Percentiles rank a stretch among this genome's conserved stretches.
These are phyloP conservation scores for Aphidius gifuensis DNA, from an alignment of 1,140 invertebrate species.

Conservation along the genomic window DNA sequence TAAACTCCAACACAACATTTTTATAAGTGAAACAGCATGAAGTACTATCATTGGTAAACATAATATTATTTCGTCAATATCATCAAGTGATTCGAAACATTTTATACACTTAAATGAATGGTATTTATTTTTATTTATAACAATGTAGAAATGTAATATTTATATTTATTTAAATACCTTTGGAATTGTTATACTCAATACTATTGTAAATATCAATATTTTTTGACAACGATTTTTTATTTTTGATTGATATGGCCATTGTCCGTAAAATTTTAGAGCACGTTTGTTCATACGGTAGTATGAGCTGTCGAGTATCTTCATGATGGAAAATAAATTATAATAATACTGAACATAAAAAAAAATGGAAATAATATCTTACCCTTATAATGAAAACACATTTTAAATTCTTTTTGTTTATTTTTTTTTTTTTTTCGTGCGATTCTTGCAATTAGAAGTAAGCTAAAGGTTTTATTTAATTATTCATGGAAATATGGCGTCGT, in stretches of 20 bases:
- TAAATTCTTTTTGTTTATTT: too few species aligned
- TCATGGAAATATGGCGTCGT: too few species aligned
- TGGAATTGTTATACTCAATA: slow-evolving; percentile 12
- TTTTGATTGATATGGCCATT: slow-evolving; percentile 18
- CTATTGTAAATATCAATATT: neutral
- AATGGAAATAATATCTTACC: too few species aligned
- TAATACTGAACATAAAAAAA: neutral
- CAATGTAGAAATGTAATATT: too few species aligned
- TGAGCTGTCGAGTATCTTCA: slow-evolving; percentile 6
- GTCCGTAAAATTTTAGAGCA: slow-evolving; percentile 6
- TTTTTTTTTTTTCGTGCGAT: too few species aligned
- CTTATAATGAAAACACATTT: too few species aligned
- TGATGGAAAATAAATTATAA: neutral
- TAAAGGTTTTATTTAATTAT: too few species aligned
- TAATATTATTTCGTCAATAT: slow-evolving; percentile 16
- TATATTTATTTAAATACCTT: neutral
- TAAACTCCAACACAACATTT: slow-evolving; percentile 11
- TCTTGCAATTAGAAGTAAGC: too few species aligned
- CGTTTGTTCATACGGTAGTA: slow-evolving; percentile 3
- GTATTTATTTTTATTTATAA: neutral
- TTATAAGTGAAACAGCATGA: slow-evolving; percentile 5
- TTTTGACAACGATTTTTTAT: neutral
- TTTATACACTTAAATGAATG: slow-evolving; percentile 15
- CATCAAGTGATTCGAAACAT: slow-evolving; percentile 8
- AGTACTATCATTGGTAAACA: slow-evolving; percentile 19